Evolutionary conservation across 1,140 invertebrate genomes (phyloP).

Genomic region (Pissodes strobi): DNA sequence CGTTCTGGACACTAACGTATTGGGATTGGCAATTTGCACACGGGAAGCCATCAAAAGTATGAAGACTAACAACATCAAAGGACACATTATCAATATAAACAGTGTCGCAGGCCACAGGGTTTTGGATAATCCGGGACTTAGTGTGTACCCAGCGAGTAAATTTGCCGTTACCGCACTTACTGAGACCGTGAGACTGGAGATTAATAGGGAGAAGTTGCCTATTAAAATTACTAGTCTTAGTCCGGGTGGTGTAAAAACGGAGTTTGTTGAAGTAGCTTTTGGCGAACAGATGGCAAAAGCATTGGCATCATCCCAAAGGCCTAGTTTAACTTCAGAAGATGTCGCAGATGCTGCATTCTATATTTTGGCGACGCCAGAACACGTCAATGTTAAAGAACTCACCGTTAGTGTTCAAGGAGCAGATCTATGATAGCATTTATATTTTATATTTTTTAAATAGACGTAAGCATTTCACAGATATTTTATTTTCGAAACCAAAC

Average conservation of each 20-base stretch:
- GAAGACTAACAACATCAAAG: conserved; percentile 29
- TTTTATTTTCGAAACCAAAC: too few relatives aligned
- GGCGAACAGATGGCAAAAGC: neutral
- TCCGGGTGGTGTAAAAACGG: conserved; percentile 13
- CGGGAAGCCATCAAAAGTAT: conserved; percentile 58
- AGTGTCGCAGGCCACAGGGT: conserved; percentile 39
- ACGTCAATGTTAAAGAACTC: conserved; percentile 19
- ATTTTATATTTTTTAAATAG: too few relatives aligned
- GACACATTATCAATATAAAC: conserved; percentile 11
- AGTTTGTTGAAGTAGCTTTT: neutral
- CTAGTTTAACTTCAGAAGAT: conserved; percentile 1
- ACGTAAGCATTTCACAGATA: too few relatives aligned
- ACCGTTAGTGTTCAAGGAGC: neutral
- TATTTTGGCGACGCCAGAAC: conserved; percentile 8
- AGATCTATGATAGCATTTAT: too few relatives aligned
- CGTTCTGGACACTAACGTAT: conserved; percentile 33
- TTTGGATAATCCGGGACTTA: conserved; percentile 45
- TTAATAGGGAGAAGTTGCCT: conserved; percentile 55
- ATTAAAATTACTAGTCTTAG: conserved; percentile 57
- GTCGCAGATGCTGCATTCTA: conserved; percentile 18
- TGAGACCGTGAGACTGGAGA: conserved; percentile 62
- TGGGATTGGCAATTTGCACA: conserved; percentile 60
- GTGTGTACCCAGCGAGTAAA: conserved; percentile 66
- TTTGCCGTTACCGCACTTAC: conserved; percentile 64
- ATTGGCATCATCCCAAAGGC: neutral